A percentile compares a stretch with the other conserved stretches of the same genome.
Conservation (phyloP, 2,888 invertebrate species). For the Cataglyphis rosenhaueri region DNA sequence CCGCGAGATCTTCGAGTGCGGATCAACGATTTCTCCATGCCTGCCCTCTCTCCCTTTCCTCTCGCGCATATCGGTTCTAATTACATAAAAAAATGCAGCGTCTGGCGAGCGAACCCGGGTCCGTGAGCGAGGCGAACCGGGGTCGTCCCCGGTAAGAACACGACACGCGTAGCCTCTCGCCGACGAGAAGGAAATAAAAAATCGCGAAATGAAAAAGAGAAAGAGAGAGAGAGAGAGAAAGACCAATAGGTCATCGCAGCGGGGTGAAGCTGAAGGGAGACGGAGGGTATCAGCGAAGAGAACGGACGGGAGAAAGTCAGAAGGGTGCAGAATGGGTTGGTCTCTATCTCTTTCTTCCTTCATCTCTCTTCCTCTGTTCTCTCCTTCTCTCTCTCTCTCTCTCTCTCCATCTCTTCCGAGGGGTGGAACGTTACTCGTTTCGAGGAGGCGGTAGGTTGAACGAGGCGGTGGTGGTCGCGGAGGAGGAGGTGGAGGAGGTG, state of each 20-base stretch:
- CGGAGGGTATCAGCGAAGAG: constrained; percentile 57
- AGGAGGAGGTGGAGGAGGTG: constrained; percentile 54
- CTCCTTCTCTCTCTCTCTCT: constrained; percentile 36
- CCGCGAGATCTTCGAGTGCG: constrained; percentile 51
- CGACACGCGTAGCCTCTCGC: constrained; percentile 48
- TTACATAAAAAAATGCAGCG: constrained; percentile 42
- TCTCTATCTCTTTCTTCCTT: constrained; percentile 10
- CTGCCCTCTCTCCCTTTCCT: constrained; percentile 6
- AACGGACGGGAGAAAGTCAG: constrained; percentile 68
- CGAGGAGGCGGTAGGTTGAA: constrained; percentile 70
- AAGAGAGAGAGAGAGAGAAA: constrained; percentile 15
- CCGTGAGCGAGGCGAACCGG: constrained; percentile 18
- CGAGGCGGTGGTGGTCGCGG: constrained; percentile 61
- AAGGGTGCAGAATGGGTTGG: constrained; percentile 73
- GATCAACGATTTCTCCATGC: constrained; percentile 51
- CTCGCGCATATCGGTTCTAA: constrained; percentile 40
- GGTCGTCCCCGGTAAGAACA: constrained; percentile 47
- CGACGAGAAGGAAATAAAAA: constrained; percentile 55
- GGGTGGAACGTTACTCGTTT: constrained; percentile 72
- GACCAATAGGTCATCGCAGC: constrained; percentile 11
- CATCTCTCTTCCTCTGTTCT: neutral
- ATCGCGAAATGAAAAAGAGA: constrained; percentile 18
- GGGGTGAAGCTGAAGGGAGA: constrained; percentile 41
- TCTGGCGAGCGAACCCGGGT: neutral
- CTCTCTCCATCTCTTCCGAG: constrained; percentile 55